Conservation (phyloP, 2,113 vertebrate genomes). For the Piprites chloris region DNA sequence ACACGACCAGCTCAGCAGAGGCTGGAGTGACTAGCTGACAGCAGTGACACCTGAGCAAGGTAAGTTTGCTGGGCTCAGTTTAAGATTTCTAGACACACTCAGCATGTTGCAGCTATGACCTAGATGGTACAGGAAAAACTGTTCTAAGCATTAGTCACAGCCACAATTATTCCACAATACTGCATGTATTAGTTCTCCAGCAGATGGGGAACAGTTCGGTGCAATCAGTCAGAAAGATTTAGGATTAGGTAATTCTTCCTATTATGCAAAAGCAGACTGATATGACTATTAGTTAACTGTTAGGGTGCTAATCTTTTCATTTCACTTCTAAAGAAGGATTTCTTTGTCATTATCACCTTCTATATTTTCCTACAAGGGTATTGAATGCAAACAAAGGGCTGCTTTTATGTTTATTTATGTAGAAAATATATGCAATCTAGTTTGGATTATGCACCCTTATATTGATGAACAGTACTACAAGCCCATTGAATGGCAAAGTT, state of each 20-base stretch:
- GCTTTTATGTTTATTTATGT: background rate
- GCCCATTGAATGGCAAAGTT: background rate
- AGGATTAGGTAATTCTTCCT: background rate
- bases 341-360: background rate
- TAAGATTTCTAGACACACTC: background rate
- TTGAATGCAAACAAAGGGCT: background rate
- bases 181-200: background rate
- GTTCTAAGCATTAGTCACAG: background rate
- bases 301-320: background rate
- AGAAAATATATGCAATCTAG: background rate
- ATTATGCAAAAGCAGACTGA: background rate
- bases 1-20: background rate
- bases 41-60: background rate
- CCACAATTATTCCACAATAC: background rate
- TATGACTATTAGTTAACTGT: background rate
- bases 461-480: background rate
- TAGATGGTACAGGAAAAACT: background rate
- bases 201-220: background rate
- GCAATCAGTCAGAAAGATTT: background rate
- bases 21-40: background rate
- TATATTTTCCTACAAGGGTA: background rate
- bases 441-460: background rate
- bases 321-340: background rate
- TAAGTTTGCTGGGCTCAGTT: background rate
- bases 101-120: background rate